Base-by-base conservation (phyloP, 1,140 invertebrate genomes). In the Saccostrea echinata region DNA sequence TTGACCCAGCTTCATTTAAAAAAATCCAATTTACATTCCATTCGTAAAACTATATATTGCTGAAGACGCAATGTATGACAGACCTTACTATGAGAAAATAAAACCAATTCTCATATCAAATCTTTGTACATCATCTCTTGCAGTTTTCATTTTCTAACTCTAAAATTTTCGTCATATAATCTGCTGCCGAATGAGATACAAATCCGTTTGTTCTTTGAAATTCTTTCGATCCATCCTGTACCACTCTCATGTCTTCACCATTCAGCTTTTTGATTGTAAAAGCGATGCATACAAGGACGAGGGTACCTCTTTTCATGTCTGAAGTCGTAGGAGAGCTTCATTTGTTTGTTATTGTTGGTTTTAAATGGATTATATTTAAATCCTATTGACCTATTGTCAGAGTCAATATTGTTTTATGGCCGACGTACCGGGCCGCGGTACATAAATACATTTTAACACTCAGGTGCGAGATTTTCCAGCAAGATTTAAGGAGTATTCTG, bases 281-380 rank as follows among this genome's bases (percentile, higher is more conserved):
- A 76, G 68, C 68, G 30, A 30, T 30, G 24, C 68, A 27, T 76
- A 76, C 9, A 30, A 27, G 27, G 30, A 76, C 30, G 27, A 11
- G 27, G 16, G 68, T 30, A 33, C 27, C 24, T 13, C 68, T 18
- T 76, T 76, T 76, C 68, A 76, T 76, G 68, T 76, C 68, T 30
- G 24, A 27, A 27, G 27, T 76, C 27, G 30, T 33, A 76, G 16
- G 68, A 30, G 68, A 76, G 27, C 68, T 76, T 30, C 68, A 76
- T 76, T 76, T 76, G 68, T 76, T 76, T 76, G 27, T 76, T 76
- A 76, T 76, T 76, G 68, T 76, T 76, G 68, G 68, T 76, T 76
- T 76, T 76, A 27, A 76, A 76, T 76, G 68, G 68, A 76, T 76
- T 76, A 76, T 76, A 76, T 76, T 76, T 76, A 76, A 76, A 76